Base-by-base conservation (phyloP, 2,888 invertebrate genomes). In the Nymphalis c-album region DNA sequence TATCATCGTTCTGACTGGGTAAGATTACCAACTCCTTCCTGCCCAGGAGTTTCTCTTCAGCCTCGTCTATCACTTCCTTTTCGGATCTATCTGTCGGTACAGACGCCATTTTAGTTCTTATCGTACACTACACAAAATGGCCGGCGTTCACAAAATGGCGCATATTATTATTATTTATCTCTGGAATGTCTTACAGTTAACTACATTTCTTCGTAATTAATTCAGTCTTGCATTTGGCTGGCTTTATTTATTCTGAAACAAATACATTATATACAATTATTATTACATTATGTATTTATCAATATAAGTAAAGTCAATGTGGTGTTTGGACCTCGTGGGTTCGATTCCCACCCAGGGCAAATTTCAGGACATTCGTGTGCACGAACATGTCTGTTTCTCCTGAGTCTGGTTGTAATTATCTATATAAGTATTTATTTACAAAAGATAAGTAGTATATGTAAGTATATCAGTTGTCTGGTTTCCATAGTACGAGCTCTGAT, bases 11-110 rank as follows among this genome's bases (percentile, higher is more conserved):
- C 60, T 53, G 63, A 4, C 74, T 68, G 2, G 85, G 83, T 20
- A 87, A 80, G 3, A 88, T 73, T 45, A 84, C 17, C 60, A 83
- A 82, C 69, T 78, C 78, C 45, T 84, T 85, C 2, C 71, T 77
- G 0, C 83, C 83, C 55, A 91, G 69, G 1, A 91, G 77, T 70
- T 87, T 88, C 78, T 89, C 88, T 7, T 84, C 85, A 0, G 87
- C 90, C 40, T 85, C 91, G 16, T 90, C 91, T 0, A 76, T 71
- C 17, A 72, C 76, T 58, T 82, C 83, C 63, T 77, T 76, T 72
- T 82, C 86, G 53, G 84, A 85, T 20, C 78, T 70, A 78, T 76
- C 66, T 76, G 82, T 73, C 10, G 85, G 82, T 65, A 84, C 80
- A 65, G 86, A 80, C 87, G 89, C 89, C 76, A 88, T 88, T 76